Percentiles rank a stretch among this genome's conserved stretches.
Conservation (phyloP, 2,888 invertebrate genomes). For the Gymnocheta viridis region DNA sequence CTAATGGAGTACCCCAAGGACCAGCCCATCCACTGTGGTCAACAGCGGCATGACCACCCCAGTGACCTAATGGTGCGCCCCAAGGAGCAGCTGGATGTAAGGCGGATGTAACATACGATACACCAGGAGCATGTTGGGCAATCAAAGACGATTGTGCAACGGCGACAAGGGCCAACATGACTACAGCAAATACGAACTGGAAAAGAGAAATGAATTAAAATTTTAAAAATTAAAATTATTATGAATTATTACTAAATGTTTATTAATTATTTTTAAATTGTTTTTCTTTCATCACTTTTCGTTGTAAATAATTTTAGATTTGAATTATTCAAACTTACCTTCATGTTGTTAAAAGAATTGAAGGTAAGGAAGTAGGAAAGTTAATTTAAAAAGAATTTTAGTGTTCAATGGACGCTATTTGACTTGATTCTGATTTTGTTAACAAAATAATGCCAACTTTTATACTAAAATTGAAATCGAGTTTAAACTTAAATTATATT, state of each 20-base stretch:
- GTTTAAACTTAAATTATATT: conserved; percentile 15
- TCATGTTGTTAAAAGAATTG: conserved; percentile 77
- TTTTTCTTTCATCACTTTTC: neutral
- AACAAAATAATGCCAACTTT: conserved; percentile 79
- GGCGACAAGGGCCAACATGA: conserved; percentile 79
- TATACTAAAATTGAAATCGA: conserved; percentile 76
- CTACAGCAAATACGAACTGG: conserved; percentile 75
- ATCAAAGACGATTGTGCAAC: conserved; percentile 78
- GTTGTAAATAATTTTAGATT: neutral
- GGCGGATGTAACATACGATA: conserved; percentile 77
- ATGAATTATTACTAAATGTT: neutral
- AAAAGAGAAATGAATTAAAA: conserved; percentile 73
- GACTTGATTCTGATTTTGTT: conserved; percentile 81
- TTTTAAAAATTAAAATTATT: too few species aligned
- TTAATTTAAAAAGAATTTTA: conserved; percentile 64
- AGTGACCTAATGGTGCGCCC: conserved; percentile 46
- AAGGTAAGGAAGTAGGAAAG: conserved; percentile 53
- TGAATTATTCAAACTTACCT: conserved; percentile 73
- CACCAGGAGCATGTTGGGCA: conserved; percentile 73
- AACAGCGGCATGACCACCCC: conserved; percentile 69
- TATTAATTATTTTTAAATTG: neutral
- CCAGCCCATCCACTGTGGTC: conserved; percentile 79
- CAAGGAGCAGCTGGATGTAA: conserved; percentile 71
- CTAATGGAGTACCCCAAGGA: conserved; percentile 79
- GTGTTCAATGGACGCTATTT: conserved; percentile 78